These are phyloP conservation scores for Tenrec ecaudatus DNA, from an alignment of 2,113 vertebrate genomes.

Conservation along the genomic window DNA sequence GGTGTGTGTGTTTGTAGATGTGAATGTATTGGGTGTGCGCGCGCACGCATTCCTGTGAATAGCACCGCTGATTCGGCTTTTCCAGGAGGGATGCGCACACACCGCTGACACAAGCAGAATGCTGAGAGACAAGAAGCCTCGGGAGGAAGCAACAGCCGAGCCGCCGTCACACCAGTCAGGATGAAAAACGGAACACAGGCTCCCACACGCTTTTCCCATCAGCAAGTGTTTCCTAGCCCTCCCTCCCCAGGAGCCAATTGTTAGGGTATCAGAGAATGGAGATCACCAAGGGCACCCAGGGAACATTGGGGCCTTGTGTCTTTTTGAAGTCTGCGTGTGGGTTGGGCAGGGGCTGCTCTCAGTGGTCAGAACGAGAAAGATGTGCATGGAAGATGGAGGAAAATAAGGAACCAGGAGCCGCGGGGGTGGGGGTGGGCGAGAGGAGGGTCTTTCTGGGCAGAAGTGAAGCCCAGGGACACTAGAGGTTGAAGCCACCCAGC, in stretches of 20 bases:
- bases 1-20: background rate
- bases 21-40: background rate
- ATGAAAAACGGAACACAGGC: accelerated
- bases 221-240: background rate
- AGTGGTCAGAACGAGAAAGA: too few relatives aligned
- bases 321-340: accelerated
- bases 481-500: background rate
- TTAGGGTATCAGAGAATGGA: background rate
- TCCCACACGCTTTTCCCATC: accelerated
- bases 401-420: background rate
- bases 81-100: background rate
- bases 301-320: background rate
- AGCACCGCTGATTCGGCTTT: constrained; percentile 30
- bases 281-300: background rate
- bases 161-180: accelerated
- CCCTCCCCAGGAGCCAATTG: background rate
- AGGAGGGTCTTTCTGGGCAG: accelerated
- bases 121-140: background rate
- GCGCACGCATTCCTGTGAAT: accelerated
- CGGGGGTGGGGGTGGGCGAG: too few relatives aligned
- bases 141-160: accelerated
- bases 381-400: background rate
- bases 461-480: too few relatives aligned
- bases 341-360: accelerated
- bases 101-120: constrained; percentile 5